phyloP scores from a whole-genome alignment of 2,888 invertebrate species.

The Drosophila kanekoi region DNA sequence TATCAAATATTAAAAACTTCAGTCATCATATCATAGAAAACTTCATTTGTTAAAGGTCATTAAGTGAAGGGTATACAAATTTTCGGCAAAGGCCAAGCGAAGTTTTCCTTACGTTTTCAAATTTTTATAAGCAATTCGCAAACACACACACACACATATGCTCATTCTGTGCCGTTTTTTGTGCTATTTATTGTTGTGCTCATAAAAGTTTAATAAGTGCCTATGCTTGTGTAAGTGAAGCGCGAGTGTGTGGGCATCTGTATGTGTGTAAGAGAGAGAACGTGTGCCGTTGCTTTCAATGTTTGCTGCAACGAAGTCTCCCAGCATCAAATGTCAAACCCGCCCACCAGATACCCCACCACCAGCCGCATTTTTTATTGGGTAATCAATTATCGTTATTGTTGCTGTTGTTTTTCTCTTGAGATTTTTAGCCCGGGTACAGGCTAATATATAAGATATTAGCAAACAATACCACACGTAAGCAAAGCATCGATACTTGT shows the following conservation, averaged over 20 bases:
- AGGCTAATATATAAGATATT: slow-evolving; percentile 6
- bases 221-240: slow-evolving; percentile 16
- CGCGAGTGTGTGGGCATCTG: not conserved
- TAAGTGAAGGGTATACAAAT: slow-evolving; percentile 24
- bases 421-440: slow-evolving; percentile 5
- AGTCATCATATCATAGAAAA: not conserved
- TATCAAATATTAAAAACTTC: not conserved
- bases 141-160: slow-evolving; percentile 8
- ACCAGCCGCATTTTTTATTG: slow-evolving; percentile 3
- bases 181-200: slow-evolving; percentile 57
- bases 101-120: slow-evolving; percentile 44
- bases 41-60: not conserved
- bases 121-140: slow-evolving; percentile 63
- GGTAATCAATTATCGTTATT: slow-evolving; percentile 27
- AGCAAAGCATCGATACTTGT: slow-evolving; percentile 14
- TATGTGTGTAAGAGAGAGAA: slow-evolving; percentile 1
- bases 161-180: slow-evolving; percentile 27
- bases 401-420: slow-evolving; percentile 3
- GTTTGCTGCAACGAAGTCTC: slow-evolving; percentile 17
- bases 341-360: slow-evolving; percentile 3
- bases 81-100: slow-evolving; percentile 12
- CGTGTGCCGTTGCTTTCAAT: slow-evolving; percentile 6
- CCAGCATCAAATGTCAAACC: slow-evolving; percentile 37
- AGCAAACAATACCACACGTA: slow-evolving; percentile 2
- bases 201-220: slow-evolving; percentile 69